Conservation (phyloP, 1,140 invertebrate genomes). For the Watersipora subatra region DNA sequence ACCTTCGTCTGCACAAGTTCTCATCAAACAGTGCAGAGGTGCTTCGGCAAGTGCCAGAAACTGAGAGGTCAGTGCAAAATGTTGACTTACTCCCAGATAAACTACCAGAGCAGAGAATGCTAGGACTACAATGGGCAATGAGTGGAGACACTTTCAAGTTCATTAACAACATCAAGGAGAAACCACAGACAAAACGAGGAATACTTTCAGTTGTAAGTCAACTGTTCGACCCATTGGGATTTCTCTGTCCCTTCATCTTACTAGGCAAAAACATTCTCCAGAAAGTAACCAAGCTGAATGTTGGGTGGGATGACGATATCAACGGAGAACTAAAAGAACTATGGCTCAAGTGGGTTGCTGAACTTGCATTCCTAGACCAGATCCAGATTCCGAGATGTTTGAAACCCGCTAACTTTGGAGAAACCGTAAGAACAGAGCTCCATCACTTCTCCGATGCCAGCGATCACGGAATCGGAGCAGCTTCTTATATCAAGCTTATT, state of each 20-base stretch:
- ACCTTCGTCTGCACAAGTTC: not conserved
- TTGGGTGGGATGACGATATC: too few relatives aligned
- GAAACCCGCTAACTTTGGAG: too few relatives aligned
- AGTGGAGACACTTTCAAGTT: not conserved
- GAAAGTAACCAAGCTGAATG: too few relatives aligned
- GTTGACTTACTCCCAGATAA: not conserved
- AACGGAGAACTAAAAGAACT: too few relatives aligned
- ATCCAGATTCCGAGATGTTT: too few relatives aligned
- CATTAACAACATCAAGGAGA: not conserved
- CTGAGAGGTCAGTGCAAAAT: not conserved
- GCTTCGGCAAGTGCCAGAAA: too few relatives aligned
- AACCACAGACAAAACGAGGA: not conserved
- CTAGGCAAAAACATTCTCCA: not conserved
- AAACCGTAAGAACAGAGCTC: too few relatives aligned
- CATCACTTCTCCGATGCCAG: slow-evolving; percentile 1
- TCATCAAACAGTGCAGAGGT: too few relatives aligned
- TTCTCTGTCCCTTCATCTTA: not conserved
- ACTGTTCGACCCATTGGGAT: not conserved
- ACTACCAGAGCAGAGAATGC: too few relatives aligned
- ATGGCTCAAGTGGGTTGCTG: too few relatives aligned
- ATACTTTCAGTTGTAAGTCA: not conserved
- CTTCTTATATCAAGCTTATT: not conserved
- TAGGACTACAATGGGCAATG: too few relatives aligned
- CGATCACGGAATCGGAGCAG: not conserved
- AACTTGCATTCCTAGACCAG: not conserved